Evolutionary conservation across 2,797 vertebrate species (phyloP).

Genomic region (Coluber constrictor): DNA sequence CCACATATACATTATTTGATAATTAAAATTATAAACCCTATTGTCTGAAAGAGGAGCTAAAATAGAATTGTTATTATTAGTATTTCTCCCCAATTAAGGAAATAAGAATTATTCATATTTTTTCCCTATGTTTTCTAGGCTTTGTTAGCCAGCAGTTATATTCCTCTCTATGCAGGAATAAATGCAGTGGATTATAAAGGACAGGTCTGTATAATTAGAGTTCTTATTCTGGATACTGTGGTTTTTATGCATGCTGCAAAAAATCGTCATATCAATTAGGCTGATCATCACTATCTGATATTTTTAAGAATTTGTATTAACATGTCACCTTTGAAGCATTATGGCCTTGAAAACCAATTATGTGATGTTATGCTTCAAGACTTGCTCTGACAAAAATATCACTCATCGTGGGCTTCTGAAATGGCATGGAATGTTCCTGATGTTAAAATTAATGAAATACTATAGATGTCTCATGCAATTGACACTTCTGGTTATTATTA

Average conservation of each 20-base stretch:
- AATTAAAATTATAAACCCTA: not conserved
- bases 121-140: slow-evolving; percentile 65
- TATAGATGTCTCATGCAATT: not conserved
- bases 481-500: not conserved
- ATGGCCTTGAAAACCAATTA: not conserved
- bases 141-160: slow-evolving; percentile 87
- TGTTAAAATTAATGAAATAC: not conserved
- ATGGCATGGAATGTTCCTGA: not conserved
- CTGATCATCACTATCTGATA: not conserved
- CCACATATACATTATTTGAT: not conserved
- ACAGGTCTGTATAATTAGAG: slow-evolving; percentile 72
- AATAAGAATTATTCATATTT: not conserved
- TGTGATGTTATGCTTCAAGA: not conserved
- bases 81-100: not conserved
- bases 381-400: not conserved
- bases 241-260: not conserved
- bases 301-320: not conserved
- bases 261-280: not conserved
- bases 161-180: slow-evolving; percentile 85
- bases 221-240: not conserved
- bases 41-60: not conserved
- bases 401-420: not conserved
- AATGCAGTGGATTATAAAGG: slow-evolving; percentile 82
- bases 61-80: not conserved
- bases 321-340: not conserved